Percentiles rank a stretch among this genome's conserved stretches.
Evolutionary conservation across 2,797 vertebrate species (phyloP).

Genomic region (Selene dorsalis): DNA sequence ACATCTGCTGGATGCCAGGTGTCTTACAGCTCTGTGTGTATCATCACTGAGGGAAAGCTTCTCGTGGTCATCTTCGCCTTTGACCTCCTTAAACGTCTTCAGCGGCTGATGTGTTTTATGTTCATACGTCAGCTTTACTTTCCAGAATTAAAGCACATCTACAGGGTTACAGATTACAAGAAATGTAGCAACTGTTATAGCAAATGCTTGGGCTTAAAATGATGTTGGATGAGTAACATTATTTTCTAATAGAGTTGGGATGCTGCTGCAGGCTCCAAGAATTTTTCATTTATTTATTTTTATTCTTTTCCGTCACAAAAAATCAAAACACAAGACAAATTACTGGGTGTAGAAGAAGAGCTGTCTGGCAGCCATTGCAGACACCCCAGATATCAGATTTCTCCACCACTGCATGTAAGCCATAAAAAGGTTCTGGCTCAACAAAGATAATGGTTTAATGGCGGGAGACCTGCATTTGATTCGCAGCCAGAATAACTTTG

Average conservation of each 20-base stretch:
- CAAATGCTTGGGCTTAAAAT: background rate
- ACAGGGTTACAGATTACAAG: background rate
- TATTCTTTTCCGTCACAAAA: constrained; percentile 8
- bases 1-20: constrained; percentile 77
- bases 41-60: too few relatives aligned
- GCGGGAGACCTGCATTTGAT: constrained; percentile 26
- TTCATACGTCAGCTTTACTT: background rate
- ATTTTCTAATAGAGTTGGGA: background rate
- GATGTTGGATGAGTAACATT: too few relatives aligned
- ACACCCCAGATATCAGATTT: constrained; percentile 42
- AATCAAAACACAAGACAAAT: background rate
- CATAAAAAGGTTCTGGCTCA: constrained; percentile 11
- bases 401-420: background rate
- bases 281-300: constrained; percentile 7
- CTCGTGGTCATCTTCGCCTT: background rate
- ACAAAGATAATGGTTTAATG: constrained; percentile 22
- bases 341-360: constrained; percentile 4
- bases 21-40: constrained; percentile 50
- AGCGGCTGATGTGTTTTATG: background rate
- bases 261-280: background rate
- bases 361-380: constrained; percentile 2
- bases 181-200: background rate
- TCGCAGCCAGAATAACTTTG: background rate
- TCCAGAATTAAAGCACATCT: background rate
- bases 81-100: background rate